Base-by-base conservation (phyloP, 2,113 vertebrate genomes). In the Nibea coibor region DNA sequence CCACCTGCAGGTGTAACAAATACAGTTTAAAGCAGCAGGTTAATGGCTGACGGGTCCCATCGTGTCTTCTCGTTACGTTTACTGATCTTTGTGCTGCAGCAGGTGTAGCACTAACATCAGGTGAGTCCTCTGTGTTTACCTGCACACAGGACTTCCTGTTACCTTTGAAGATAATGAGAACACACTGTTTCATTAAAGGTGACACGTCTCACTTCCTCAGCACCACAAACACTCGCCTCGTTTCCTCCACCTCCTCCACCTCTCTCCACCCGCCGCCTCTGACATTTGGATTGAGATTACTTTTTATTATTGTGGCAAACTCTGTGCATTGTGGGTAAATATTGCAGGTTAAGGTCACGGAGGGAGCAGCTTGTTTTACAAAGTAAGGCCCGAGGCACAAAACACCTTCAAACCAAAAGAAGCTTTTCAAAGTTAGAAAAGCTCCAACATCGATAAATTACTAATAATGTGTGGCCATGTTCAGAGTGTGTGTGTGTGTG, bases 231-330 rank as follows among this genome's bases (percentile, higher is more conserved):
- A 61, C 58, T 74, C 53, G 77, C 91, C 83, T 19, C 31, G 3
- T 7, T 24, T 71, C 74, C 57, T 31, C 28, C 28, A 35, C 31
- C 31, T 35, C 31, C 31, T 35, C 31, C 31, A 31, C 31, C 31
- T 28, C 42, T 12, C 69, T 73, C 66, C 68, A 16, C 54, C 72
- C 7, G 50, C 63, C 50, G 56, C 72, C 74, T 35, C 69, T 90
- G 87, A 93, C 89, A 92, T 92, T 93, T 90, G 81, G 71, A 91
- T 81, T 80, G 75, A 89, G 87, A 91, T 92, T 85, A 87, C 83
- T 87, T 90, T 35, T 72, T 79, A 81, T 90, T 90, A 79, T 73
- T 84, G 82, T 81, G 80, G 84, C 77, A 75, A 84, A 78, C 68
- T 22, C 19, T 20, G 43, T 85, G 91, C 84, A 82, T 91, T 93